These are phyloP conservation scores for Drosophila athabasca DNA, from an alignment of 1,140 invertebrate genomes.

Conservation along the genomic window DNA sequence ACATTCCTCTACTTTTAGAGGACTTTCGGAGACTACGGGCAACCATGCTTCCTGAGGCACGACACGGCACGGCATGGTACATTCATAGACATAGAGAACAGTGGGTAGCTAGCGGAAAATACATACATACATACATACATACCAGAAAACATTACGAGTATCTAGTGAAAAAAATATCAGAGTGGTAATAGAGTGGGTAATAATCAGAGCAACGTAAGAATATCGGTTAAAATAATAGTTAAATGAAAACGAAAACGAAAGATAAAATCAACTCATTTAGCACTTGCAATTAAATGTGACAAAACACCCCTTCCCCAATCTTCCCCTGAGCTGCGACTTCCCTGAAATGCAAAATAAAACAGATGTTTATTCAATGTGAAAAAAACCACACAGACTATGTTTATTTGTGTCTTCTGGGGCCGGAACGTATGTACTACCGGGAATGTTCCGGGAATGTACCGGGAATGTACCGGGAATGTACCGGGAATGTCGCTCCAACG, in stretches of 20 bases:
- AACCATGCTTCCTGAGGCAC: too few relatives aligned
- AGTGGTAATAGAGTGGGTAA: too few relatives aligned
- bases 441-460: too few relatives aligned
- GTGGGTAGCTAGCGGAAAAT: constrained; percentile 20
- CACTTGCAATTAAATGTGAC: constrained; percentile 76
- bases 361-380: constrained; percentile 77
- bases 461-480: too few relatives aligned
- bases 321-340: constrained; percentile 40
- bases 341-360: constrained; percentile 73
- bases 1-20: not conserved
- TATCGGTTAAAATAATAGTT: constrained; percentile 55
- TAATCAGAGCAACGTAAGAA: constrained; percentile 72
- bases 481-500: too few relatives aligned
- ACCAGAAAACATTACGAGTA: constrained; percentile 23
- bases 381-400: constrained; percentile 24
- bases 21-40: too few relatives aligned
- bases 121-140: constrained; percentile 27
- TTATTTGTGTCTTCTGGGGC: constrained; percentile 8
- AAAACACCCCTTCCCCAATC: constrained; percentile 18
- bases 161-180: constrained; percentile 51
- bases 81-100: too few relatives aligned
- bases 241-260: constrained; percentile 20
- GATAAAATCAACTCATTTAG: constrained; percentile 64
- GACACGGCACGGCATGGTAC: too few relatives aligned
- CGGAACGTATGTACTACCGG: too few relatives aligned